A percentile compares a stretch with the other conserved stretches of the same genome.
Evolutionary conservation across 2,888 invertebrate genomes (phyloP).

Genomic region (Ophonus ardosiacus): DNA sequence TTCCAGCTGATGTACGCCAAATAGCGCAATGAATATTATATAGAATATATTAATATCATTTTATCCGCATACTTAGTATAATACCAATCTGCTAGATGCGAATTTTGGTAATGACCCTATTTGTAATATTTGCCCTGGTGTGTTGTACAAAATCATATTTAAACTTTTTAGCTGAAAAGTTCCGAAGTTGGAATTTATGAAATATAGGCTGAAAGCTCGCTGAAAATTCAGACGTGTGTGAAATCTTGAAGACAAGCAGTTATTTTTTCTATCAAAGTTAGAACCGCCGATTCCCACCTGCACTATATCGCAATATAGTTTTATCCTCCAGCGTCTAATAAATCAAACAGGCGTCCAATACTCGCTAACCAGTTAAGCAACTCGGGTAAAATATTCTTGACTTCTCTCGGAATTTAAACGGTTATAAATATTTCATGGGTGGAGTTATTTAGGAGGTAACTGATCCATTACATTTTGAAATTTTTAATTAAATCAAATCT

Average conservation of each 20-base stretch:
- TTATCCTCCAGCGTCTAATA: constrained; percentile 21
- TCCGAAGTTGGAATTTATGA: background rate
- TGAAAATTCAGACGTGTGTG: constrained; percentile 7
- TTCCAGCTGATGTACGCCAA: no score
- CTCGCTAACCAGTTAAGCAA: constrained; percentile 40
- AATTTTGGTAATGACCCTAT: no score
- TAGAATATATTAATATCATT: no score
- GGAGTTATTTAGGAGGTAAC: constrained; percentile 18
- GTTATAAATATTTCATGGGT: constrained; percentile 47
- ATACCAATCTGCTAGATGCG: no score
- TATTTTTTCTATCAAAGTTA: constrained; percentile 42
- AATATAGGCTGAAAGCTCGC: background rate
- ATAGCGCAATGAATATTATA: no score
- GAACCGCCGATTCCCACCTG: constrained; percentile 15
- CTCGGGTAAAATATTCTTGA: constrained; percentile 31
- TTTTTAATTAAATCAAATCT: constrained; percentile 57
- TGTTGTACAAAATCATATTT: background rate
- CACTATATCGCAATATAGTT: constrained; percentile 43
- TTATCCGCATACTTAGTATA: no score
- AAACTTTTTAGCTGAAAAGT: background rate
- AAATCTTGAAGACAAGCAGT: constrained; percentile 18
- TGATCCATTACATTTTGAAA: constrained; percentile 49
- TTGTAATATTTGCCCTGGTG: background rate
- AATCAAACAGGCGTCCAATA: constrained; percentile 33
- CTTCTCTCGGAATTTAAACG: constrained; percentile 36